These are phyloP conservation scores for Goniozus legneri DNA, from an alignment of 1,140 invertebrate genomes.

Conservation along the genomic window DNA sequence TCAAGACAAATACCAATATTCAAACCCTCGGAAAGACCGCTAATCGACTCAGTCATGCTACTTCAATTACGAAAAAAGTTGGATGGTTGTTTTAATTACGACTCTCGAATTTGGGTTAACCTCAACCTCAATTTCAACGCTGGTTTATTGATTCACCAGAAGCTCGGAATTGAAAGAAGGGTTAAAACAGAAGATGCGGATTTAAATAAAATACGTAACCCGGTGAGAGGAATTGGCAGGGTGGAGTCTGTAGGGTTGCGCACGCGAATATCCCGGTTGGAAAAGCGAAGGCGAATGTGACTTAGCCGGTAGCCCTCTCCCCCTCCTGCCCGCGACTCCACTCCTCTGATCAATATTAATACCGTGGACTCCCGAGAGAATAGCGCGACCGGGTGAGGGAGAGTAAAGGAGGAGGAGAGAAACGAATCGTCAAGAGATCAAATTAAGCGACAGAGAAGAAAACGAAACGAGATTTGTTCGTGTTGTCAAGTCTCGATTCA, in stretches of 20 bases:
- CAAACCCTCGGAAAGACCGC: too few species aligned
- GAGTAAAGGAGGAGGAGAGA: neutral
- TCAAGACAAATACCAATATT: too few species aligned
- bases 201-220: neutral
- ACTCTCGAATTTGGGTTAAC: too few species aligned
- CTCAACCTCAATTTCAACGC: constrained; percentile 7
- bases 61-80: too few species aligned
- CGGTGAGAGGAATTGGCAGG: too few species aligned
- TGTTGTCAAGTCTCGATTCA: neutral
- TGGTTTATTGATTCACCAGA: neutral
- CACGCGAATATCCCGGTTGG: constrained; percentile 8
- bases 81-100: constrained; percentile 7
- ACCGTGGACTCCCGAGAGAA: constrained; percentile 9
- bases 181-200: neutral
- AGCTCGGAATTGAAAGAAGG: neutral
- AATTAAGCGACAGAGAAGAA: neutral
- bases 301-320: too few species aligned
- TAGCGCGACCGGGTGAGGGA: constrained; percentile 3
- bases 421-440: neutral
- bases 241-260: constrained; percentile 7
- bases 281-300: constrained; percentile 13
- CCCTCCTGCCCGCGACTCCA: constrained; percentile 2
- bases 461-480: neutral
- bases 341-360: constrained; percentile 20
- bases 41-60: too few species aligned